Conservation (phyloP, 2,888 invertebrate species). For the Dryococelus australis region DNA sequence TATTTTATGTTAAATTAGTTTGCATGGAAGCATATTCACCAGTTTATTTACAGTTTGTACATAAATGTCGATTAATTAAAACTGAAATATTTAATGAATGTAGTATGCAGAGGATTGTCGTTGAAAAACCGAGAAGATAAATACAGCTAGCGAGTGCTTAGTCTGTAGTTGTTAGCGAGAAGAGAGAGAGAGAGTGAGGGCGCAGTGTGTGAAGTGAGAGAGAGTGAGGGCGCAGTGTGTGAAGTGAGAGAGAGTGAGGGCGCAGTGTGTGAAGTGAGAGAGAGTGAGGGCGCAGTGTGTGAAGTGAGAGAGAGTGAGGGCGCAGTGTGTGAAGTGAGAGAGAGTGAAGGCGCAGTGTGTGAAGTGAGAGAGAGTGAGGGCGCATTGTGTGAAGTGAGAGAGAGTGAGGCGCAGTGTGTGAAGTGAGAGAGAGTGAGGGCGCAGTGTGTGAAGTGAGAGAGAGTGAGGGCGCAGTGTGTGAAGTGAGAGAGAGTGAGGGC, state of each 20-base stretch:
- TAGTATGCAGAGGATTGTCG: too few relatives aligned
- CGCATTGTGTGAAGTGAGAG: conserved; percentile 66
- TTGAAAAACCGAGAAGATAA: too few relatives aligned
- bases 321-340: conserved; percentile 69
- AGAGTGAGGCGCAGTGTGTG: conserved; percentile 68
- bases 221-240: conserved; percentile 65
- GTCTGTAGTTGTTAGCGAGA: too few relatives aligned
- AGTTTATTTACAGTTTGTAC: too few relatives aligned
- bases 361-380: conserved; percentile 60
- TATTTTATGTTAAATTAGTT: too few relatives aligned
- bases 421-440: conserved; percentile 61
- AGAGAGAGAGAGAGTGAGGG: conserved; percentile 56
- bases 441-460: conserved; percentile 68
- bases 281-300: conserved; percentile 65
- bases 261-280: conserved; percentile 69
- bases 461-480: conserved; percentile 65
- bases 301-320: conserved; percentile 60
- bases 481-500: conserved; percentile 61
- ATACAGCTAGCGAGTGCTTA: too few relatives aligned
- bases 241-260: conserved; percentile 60
- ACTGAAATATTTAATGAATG: too few relatives aligned
- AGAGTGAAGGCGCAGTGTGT: conserved; percentile 65
- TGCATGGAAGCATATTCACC: too few relatives aligned
- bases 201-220: conserved; percentile 69
- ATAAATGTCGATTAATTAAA: too few relatives aligned